These are phyloP conservation scores for Papilio xuthus DNA, from an alignment of 1,140 invertebrate genomes.

Conservation along the genomic window DNA sequence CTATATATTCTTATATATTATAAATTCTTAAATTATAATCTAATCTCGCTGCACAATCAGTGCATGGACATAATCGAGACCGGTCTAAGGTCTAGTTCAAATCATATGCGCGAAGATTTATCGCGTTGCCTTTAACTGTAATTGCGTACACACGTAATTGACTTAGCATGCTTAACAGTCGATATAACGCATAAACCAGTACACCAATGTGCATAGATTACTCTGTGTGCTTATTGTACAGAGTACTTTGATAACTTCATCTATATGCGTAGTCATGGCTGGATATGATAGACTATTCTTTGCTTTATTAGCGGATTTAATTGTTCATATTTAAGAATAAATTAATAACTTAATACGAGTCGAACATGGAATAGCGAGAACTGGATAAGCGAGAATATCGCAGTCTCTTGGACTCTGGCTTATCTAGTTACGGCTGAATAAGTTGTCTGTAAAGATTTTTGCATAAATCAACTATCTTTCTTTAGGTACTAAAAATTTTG, in stretches of 20 bases:
- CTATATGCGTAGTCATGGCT: neutral
- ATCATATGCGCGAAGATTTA: slow-evolving; percentile 35
- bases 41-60: slow-evolving; percentile 17
- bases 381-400: too few species aligned
- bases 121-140: slow-evolving; percentile 37
- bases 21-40: slow-evolving; percentile 2
- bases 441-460: too few species aligned
- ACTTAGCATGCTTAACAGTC: slow-evolving; percentile 37
- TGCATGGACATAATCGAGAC: slow-evolving; percentile 24
- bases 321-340: neutral
- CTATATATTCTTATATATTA: too few species aligned
- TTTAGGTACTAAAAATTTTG: too few species aligned
- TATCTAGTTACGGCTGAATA: too few species aligned
- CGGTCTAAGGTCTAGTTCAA: slow-evolving; percentile 39
- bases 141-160: slow-evolving; percentile 39
- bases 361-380: too few species aligned
- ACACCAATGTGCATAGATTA: slow-evolving; percentile 5
- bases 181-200: slow-evolving; percentile 21
- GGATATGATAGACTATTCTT: neutral
- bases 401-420: too few species aligned
- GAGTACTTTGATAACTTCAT: neutral
- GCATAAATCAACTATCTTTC: too few species aligned
- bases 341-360: too few species aligned
- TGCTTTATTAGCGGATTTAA: neutral
- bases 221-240: slow-evolving; percentile 7